Evolutionary conservation across 2,888 invertebrate species (phyloP), one percentile per base, ranked within the genome.

Genomic region (Cephus rjabovi): DNA sequence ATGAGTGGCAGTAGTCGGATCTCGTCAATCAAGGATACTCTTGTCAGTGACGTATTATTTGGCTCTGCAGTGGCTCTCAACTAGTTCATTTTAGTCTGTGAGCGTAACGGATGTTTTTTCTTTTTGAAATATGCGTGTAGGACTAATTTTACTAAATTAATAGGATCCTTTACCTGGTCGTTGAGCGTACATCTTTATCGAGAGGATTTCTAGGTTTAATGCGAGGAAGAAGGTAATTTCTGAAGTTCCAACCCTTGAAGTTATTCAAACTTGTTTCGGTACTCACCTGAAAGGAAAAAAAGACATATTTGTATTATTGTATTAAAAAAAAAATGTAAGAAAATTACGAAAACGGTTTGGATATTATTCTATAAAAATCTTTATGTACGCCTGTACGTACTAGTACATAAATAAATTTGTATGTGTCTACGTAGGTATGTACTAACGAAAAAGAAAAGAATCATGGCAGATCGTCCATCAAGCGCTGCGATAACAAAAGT

Each of bases 391-490:
- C 56, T 23, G 56, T 23, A 23, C 56, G 23, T 56, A 23, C 23
- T 23, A 9, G 23, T 23, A 56, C 23, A 9, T 56, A 56, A 56
- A 56, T 56, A 56, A 23, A 56, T 56, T 23, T 56, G 56, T 56
- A 56, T 56, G 9, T 9, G 23, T 23, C 56, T 23, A 56, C 23
- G 23, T 56, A 23, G 56, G 23, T 56, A 56, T 56, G 23, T 56
- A 23, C 23, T 9, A 9, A 12, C 31, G 15, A 71, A 34, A 71
- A 33, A 71, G 71, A 71, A 71, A 71, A 11, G 71, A 71, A 71
- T 71, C 71, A 34, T 31, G 71, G 71, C 31, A 31, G 71, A 71
- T 71, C 71, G 34, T 71, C 31, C 33, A 34, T 71, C 71, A 71
- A 31, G 31, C 30, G 71, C 31, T 31, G 34, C 71, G 71, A 71